A percentile compares a stretch with the other conserved stretches of the same genome.
phyloP scores from a whole-genome alignment of 2,888 invertebrate genomes.

The Ariolimax columbianus region DNA sequence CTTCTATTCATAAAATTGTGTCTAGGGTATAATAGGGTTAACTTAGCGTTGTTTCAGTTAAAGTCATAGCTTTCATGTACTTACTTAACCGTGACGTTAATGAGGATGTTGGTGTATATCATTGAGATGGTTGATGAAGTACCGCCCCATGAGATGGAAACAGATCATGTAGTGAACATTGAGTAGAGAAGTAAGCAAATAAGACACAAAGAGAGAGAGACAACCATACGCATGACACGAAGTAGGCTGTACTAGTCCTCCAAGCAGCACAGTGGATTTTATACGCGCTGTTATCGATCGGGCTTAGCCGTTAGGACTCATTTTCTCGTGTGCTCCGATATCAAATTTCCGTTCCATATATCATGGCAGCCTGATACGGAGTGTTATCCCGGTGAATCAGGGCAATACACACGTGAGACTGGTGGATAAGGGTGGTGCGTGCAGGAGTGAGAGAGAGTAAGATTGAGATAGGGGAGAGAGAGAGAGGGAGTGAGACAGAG shows the following conservation, averaged over 20 bases:
- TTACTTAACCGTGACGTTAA: too few relatives aligned
- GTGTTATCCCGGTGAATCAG: conserved; percentile 35
- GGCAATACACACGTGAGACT: background rate
- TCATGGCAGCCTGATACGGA: conserved; percentile 15
- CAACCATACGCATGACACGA: background rate
- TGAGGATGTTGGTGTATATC: too few relatives aligned
- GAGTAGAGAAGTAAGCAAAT: too few relatives aligned
- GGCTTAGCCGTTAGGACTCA: background rate
- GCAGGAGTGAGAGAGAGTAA: background rate
- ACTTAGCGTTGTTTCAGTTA: too few relatives aligned
- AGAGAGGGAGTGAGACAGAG: too few relatives aligned
- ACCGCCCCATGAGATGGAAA: too few relatives aligned
- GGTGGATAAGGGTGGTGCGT: background rate
- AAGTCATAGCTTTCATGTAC: too few relatives aligned
- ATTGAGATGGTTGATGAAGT: too few relatives aligned
- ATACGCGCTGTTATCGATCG: conserved; percentile 23
- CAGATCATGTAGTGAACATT: too few relatives aligned
- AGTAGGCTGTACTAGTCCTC: background rate
- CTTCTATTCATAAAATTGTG: too few relatives aligned
- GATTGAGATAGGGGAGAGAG: background rate
- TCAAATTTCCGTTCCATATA: conserved; percentile 37
- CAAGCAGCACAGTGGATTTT: conserved; percentile 7
- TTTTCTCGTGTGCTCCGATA: conserved; percentile 22
- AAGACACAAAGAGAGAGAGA: background rate
- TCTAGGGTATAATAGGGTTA: too few relatives aligned